A percentile compares a stretch with the other conserved stretches of the same genome.
Evolutionary conservation across 2,888 invertebrate species (phyloP).

Genomic region (Herminia tarsipennalis): DNA sequence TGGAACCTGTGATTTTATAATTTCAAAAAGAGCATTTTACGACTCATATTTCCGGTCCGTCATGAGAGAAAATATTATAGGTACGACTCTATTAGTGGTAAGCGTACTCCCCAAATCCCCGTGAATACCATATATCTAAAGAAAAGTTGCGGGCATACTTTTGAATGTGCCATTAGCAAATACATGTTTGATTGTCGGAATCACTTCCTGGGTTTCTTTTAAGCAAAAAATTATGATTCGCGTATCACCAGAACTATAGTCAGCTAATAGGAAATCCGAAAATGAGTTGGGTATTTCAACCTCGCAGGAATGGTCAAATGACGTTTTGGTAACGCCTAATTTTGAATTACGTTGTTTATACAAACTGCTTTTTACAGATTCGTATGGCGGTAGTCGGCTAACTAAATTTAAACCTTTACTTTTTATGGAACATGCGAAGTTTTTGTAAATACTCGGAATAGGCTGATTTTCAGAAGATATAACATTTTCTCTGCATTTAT

Average conservation of each 20-base stretch:
- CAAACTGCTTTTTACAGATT: too few relatives aligned
- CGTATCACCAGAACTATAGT: not conserved
- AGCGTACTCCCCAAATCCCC: not conserved
- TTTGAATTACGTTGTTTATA: not conserved
- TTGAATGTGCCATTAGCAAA: not conserved
- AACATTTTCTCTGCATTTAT: constrained; percentile 2
- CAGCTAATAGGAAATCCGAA: not conserved
- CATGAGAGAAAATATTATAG: not conserved
- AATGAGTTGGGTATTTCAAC: not conserved
- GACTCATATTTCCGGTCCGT: not conserved
- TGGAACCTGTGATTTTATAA: not conserved
- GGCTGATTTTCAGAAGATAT: not conserved
- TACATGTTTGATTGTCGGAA: not conserved
- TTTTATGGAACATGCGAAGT: too few relatives aligned
- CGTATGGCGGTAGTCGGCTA: too few relatives aligned
- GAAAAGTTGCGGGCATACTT: not conserved
- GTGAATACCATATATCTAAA: not conserved
- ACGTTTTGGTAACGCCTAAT: not conserved
- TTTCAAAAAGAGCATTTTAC: not conserved
- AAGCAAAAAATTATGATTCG: not conserved
- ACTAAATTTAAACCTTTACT: too few relatives aligned
- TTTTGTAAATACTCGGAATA: not conserved
- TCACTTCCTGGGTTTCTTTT: not conserved
- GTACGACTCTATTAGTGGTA: not conserved
- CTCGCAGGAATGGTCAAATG: not conserved